Evolutionary conservation across 2,888 invertebrate genomes (phyloP).

Genomic region (Eledona agricola): DNA sequence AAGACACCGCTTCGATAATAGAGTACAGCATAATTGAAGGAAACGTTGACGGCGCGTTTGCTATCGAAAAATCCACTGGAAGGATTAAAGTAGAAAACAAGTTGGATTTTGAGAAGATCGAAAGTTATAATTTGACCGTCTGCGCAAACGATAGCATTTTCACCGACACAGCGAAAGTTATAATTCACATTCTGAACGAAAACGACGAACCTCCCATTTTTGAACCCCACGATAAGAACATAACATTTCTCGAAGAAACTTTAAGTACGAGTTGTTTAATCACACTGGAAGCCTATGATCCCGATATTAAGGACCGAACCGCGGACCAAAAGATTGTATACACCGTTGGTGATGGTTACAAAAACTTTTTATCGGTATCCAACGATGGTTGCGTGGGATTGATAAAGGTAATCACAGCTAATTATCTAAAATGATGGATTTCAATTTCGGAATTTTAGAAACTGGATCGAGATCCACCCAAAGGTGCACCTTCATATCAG

Average conservation of each 20-base stretch:
- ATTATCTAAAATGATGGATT: constrained; percentile 1
- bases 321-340: constrained; percentile 83
- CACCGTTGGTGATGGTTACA: constrained; percentile 76
- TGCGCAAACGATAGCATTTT: constrained; percentile 85
- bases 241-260: constrained; percentile 79
- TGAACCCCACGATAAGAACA: constrained; percentile 72
- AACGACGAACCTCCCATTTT: constrained; percentile 95
- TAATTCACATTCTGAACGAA: constrained; percentile 86
- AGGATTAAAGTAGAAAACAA: constrained; percentile 81
- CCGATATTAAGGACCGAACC: constrained; percentile 80
- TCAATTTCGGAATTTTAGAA: constrained; percentile 63
- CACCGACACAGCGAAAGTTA: constrained; percentile 83
- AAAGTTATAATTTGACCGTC: constrained; percentile 85
- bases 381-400: constrained; percentile 75
- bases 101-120: constrained; percentile 85
- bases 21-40: constrained; percentile 88
- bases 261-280: constrained; percentile 75
- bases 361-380: constrained; percentile 72
- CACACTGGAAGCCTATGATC: constrained; percentile 81
- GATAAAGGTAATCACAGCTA: neutral
- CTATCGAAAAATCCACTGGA: constrained; percentile 85
- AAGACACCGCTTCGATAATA: constrained; percentile 87
- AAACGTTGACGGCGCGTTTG: constrained; percentile 86
- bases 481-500: constrained; percentile 84
- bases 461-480: constrained; percentile 88